Evolutionary conservation across 2,797 vertebrate species (phyloP).

Genomic region (Loris lydekkerianus): DNA sequence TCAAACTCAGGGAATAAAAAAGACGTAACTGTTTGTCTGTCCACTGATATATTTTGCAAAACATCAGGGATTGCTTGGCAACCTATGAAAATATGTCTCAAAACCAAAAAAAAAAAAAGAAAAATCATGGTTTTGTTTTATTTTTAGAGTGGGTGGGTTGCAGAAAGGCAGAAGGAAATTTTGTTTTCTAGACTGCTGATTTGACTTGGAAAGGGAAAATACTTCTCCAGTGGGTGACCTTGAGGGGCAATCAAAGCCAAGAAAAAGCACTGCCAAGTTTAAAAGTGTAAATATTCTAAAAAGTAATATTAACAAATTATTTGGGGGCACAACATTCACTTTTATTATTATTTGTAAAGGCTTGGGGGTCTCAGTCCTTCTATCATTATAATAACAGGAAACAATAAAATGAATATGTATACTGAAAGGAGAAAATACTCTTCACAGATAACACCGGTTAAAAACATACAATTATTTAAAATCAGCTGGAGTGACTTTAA

Average conservation of each 20-base stretch:
- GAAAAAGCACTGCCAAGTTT: constrained; percentile 55
- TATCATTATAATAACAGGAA: neutral
- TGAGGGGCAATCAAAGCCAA: constrained; percentile 51
- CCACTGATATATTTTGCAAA: neutral
- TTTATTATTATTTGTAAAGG: neutral
- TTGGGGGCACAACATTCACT: constrained; percentile 51
- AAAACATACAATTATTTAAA: neutral
- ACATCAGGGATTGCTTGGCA: neutral
- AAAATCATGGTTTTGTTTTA: constrained; percentile 55
- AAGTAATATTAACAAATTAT: constrained; percentile 54
- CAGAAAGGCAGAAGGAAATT: constrained; percentile 74
- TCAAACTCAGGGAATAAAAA: neutral
- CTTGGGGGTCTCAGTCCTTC: neutral
- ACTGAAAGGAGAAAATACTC: neutral
- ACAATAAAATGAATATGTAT: neutral
- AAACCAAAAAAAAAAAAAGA: constrained; percentile 11
- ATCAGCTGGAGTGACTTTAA: neutral
- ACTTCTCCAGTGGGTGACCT: constrained; percentile 53
- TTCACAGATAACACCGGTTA: neutral
- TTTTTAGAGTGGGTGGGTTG: constrained; percentile 71
- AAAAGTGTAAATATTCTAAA: constrained; percentile 64
- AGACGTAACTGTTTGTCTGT: neutral
- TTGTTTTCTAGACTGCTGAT: constrained; percentile 70
- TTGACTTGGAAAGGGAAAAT: constrained; percentile 76
- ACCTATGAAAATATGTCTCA: constrained; percentile 41